phyloP scores from a whole-genome alignment of 2,888 invertebrate species.

The Spilosoma lubricipeda region DNA sequence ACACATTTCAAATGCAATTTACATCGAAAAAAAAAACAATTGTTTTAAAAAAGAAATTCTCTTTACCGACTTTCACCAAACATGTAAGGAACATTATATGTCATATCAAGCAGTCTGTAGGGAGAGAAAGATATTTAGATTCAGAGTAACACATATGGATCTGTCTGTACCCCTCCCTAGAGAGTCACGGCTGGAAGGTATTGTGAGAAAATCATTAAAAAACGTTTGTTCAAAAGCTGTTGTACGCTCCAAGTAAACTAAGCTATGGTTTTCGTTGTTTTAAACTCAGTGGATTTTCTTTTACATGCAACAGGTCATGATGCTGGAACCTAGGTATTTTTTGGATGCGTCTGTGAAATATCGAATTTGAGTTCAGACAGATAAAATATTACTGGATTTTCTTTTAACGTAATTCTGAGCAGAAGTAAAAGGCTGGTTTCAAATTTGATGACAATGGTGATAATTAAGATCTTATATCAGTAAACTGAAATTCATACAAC shows the following conservation, averaged over 20 bases:
- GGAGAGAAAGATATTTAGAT: conserved; percentile 44
- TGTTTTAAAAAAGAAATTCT: not conserved
- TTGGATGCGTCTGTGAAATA: no score
- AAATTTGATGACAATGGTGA: not conserved
- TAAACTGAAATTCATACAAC: no score
- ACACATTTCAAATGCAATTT: not conserved
- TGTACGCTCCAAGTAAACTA: not conserved
- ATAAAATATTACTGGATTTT: no score
- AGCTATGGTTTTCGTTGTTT: not conserved
- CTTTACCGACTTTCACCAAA: not conserved
- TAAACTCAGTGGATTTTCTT: not conserved
- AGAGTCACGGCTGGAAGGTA: conserved; percentile 37
- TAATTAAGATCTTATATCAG: no score
- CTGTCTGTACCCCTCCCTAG: conserved; percentile 31
- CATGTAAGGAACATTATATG: conserved; percentile 15
- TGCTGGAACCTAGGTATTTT: no score
- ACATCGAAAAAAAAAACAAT: not conserved
- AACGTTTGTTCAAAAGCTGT: not conserved
- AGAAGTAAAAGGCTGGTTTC: not conserved
- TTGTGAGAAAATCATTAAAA: conserved; percentile 35
- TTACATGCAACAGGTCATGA: not conserved
- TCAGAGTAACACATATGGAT: conserved; percentile 35
- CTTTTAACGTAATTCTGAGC: no score
- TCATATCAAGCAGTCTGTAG: conserved; percentile 31
- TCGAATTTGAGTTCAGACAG: no score